Evolutionary conservation across 1,140 invertebrate species (phyloP).

Genomic region (Drosophila bocki): DNA sequence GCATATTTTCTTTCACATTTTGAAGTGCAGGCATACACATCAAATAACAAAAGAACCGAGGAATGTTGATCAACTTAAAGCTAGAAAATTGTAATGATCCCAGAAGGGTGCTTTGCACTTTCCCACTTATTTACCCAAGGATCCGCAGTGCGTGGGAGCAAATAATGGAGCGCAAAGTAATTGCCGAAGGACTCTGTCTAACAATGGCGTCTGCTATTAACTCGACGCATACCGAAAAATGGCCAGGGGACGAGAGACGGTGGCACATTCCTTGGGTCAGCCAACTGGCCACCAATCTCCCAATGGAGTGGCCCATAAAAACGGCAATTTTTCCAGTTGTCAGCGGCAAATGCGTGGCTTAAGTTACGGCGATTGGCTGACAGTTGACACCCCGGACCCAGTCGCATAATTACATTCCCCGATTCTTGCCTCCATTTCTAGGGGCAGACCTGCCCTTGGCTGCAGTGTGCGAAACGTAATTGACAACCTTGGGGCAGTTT

Average conservation of each 20-base stretch:
- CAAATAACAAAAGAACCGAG: background rate
- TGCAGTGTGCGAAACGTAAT: slow-evolving; percentile 9
- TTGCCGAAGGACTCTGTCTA: slow-evolving; percentile 51
- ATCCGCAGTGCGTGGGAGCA: slow-evolving; percentile 20
- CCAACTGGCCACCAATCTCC: slow-evolving; percentile 38
- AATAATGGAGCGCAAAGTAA: slow-evolving; percentile 68
- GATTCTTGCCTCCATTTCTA: background rate
- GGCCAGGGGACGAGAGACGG: slow-evolving; percentile 10
- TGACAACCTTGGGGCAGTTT: background rate
- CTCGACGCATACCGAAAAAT: slow-evolving; percentile 67
- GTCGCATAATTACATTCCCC: slow-evolving; percentile 70
- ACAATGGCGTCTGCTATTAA: slow-evolving; percentile 72
- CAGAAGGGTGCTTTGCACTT: slow-evolving; percentile 15
- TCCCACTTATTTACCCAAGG: slow-evolving; percentile 6
- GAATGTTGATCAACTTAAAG: slow-evolving; percentile 13
- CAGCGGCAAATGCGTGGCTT: slow-evolving; percentile 78
- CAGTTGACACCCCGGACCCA: slow-evolving; percentile 73
- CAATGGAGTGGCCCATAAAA: slow-evolving; percentile 66
- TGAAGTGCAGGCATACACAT: background rate
- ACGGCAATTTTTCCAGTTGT: slow-evolving; percentile 82
- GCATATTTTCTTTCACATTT: background rate
- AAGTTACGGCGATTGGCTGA: slow-evolving; percentile 80
- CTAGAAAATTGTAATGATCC: slow-evolving; percentile 19
- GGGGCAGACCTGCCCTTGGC: slow-evolving; percentile 3
- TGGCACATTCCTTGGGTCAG: slow-evolving; percentile 57